Percentiles rank a stretch among this genome's conserved stretches.
Conservation (phyloP, 2,113 vertebrate species). For the Notarius quadriscutis region DNA sequence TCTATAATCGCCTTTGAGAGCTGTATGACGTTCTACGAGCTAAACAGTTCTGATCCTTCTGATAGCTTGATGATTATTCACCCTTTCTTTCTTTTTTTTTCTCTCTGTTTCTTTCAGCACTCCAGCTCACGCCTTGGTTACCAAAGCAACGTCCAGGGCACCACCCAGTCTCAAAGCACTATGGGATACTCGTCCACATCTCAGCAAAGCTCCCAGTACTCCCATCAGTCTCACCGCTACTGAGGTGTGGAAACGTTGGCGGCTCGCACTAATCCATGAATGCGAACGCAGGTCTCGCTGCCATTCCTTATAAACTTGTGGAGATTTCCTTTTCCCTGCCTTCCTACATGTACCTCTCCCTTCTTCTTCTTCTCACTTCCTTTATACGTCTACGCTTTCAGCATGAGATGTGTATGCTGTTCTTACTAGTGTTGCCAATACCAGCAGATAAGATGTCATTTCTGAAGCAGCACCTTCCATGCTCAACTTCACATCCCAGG, state of each 20-base stretch:
- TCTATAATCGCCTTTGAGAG: neutral
- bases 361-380: neutral
- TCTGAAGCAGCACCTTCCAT: neutral
- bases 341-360: neutral
- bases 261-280: neutral
- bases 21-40: neutral
- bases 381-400: neutral
- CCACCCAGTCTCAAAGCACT: conserved; percentile 92
- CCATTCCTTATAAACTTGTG: neutral
- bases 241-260: conserved; percentile 64
- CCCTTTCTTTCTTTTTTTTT: neutral
- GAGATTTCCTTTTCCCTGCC: neutral
- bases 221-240: conserved; percentile 93
- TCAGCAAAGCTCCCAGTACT: conserved; percentile 95
- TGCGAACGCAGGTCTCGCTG: neutral
- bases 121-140: conserved; percentile 93
- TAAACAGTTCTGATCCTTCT: neutral
- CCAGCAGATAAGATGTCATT: conserved; percentile 23
- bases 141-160: conserved; percentile 97
- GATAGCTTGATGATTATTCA: neutral
- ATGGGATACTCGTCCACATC: conserved; percentile 92
- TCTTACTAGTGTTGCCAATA: conserved; percentile 6
- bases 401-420: neutral
- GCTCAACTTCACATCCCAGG: neutral
- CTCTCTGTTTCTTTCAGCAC: conserved; percentile 75